Base-by-base conservation (phyloP, 1,140 invertebrate genomes). In the Drosophila lini region DNA sequence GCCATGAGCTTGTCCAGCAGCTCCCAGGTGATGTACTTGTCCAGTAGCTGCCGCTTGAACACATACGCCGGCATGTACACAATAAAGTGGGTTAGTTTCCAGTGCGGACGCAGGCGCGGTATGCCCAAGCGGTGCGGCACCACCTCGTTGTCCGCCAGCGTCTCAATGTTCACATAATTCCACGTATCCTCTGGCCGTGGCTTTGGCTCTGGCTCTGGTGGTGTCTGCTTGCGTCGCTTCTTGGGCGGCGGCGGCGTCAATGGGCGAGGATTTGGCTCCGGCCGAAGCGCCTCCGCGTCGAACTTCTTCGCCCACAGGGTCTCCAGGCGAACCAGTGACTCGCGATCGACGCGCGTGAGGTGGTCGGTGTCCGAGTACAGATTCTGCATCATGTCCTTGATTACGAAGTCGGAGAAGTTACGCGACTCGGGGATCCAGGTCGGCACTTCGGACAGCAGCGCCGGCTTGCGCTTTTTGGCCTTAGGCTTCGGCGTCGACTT, bases 61-160 rank as follows among this genome's bases (percentile, higher is more conserved):
- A 38, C 9, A 9, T 55, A 55, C 34, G 34, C 34, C 52, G 52
- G 52, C 34, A 55, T 13, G 13, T 10, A 9, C 13, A 55, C 19
- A 3, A 10, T 3, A 0, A 55, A 38, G 8, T 38, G 1, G 19
- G 19, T 25, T 0, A 38, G 8, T 1, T n/a, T 22, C 52, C 52
- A 55, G 52, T 55, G 52, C 19, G 52, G 34, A 5, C 52, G 52
- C 19, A 55, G 52, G 13, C 52, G 52, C 19, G 52, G 52, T 55
- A 55, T 38, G 0, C 7, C 22, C 13, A 55, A 8, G 2, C 9
- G 19, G 1, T 55, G 52, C 34, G 8, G 8, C 13, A 55, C 13
- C 4, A 55, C 7, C 36, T 3, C 2, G 4, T 6, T 3, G 19
- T 38, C 34, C 13, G 52, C 19, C 13, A 55, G 15, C 15, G 13